Base-by-base conservation (phyloP, 2,888 invertebrate species). In the Drosophila prolongata region DNA sequence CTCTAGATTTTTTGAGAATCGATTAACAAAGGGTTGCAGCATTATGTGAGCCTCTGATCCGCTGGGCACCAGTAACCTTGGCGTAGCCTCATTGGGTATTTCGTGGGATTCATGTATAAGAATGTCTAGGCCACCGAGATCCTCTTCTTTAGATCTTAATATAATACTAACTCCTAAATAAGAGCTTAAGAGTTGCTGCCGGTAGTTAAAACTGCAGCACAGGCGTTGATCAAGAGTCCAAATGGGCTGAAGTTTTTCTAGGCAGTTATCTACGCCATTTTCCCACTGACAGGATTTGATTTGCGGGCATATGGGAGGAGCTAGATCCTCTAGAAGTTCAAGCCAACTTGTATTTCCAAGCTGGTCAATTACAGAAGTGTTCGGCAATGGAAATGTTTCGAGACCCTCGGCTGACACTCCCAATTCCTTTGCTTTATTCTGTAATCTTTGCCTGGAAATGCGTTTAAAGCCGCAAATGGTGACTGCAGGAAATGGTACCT, bases 151-250 rank as follows among this genome's bases (percentile, higher is more conserved):
- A 0, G 93, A 93, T 69, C 94, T 92, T 1, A 95, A 59, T 1
- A 95, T 81, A 0, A 95, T 92, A 0, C 94, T 94, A 0, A 96
- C 90, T 0, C 95, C 95, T 0, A 95, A 94, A 0, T 94, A 94
- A 0, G 94, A 94, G 0, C 94, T 93, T 8, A 94, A 93, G 2
- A 38, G 37, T 10, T 13, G n/a, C 0, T 93, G 94, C 55, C 93
- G 93, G 78, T 94, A 94, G 84, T 95, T 95, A 77, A 95, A 95
- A 2, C 94, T 92, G 81, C 96, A 96, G 76, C 96, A 96, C 1
- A 93, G 86, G 30, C 94, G 94, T 90, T 27, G 93, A 78, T 0
- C 72, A 27, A 66, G 50, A 10, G 94, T 93, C 59, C 93, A 92
- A 0, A 93, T 90, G 42, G 90, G 91, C 52, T 92, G 90, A 76